Evolutionary conservation across 2,797 vertebrate genomes (phyloP).

Genomic region (Macrochelys suwanniensis): DNA sequence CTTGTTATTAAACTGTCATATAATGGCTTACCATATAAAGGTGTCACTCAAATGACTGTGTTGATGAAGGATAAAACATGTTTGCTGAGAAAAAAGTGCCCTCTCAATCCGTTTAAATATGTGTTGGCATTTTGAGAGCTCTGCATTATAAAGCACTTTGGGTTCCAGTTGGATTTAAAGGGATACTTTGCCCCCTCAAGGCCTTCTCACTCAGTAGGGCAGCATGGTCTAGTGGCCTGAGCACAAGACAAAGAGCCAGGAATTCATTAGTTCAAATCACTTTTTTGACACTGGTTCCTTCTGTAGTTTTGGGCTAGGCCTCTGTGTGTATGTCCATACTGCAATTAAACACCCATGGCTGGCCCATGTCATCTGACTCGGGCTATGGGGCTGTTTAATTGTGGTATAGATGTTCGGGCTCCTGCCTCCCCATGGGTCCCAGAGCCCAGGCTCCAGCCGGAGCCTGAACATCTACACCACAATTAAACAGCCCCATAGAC

Average conservation of each 20-base stretch:
- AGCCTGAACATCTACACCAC: background rate
- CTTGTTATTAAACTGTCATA: constrained; percentile 67
- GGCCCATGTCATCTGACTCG: background rate
- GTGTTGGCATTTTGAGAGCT: background rate
- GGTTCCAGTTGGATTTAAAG: background rate
- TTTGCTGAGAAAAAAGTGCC: constrained; percentile 37
- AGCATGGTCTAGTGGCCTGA: background rate
- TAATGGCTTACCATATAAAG: constrained; percentile 63
- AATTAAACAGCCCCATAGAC: background rate
- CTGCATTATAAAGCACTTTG: background rate
- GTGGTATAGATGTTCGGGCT: background rate
- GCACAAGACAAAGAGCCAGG: background rate
- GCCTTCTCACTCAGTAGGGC: background rate
- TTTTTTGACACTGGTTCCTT: background rate
- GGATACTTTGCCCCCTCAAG: background rate
- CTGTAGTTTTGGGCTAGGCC: background rate
- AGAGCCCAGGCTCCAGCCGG: background rate
- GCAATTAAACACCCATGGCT: background rate
- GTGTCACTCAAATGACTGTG: constrained; percentile 56
- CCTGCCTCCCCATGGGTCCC: background rate
- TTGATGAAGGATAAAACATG: constrained; percentile 40
- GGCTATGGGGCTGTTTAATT: background rate
- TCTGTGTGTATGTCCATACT: background rate
- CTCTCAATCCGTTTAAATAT: background rate
- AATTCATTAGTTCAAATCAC: background rate